Evolutionary conservation across 1,140 invertebrate genomes (phyloP).

Genomic region (Cherax quadricarinatus): DNA sequence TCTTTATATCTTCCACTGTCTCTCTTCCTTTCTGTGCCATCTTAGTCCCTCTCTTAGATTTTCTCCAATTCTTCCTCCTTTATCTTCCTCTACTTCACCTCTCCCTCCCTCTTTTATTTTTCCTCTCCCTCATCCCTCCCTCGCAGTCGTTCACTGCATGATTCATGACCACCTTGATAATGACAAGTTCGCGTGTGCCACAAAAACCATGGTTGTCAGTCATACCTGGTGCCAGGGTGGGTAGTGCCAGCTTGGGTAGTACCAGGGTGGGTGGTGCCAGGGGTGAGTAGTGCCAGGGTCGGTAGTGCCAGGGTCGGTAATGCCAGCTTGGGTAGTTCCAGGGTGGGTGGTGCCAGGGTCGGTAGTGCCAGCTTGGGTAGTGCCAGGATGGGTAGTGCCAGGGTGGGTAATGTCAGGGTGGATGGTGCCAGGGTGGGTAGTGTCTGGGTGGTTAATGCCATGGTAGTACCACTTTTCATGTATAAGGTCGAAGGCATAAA

Average conservation of each 20-base stretch:
- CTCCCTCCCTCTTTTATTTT: background rate
- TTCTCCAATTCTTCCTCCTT: background rate
- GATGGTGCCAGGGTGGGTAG: no score
- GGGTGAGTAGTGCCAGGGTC: no score
- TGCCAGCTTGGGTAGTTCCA: no score
- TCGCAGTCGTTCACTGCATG: background rate
- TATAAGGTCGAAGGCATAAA: background rate
- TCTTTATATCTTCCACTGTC: background rate
- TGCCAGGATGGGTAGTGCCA: no score
- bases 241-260: no score
- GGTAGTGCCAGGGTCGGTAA: no score
- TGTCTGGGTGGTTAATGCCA: no score
- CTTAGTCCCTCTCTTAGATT: no score
- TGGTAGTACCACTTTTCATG: no score
- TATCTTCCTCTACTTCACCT: background rate
- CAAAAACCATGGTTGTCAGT: constrained; percentile 6
- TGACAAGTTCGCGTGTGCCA: background rate
- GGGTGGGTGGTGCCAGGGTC: no score
- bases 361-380: no score
- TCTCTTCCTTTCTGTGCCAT: background rate
- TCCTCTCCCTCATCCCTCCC: background rate
- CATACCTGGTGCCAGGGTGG: background rate
- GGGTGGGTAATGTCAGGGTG: no score
- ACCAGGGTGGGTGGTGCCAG: background rate
- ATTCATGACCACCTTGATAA: constrained; percentile 1